Evolutionary conservation across 2,888 invertebrate genomes (phyloP).

Genomic region (Platypus cylindrus): DNA sequence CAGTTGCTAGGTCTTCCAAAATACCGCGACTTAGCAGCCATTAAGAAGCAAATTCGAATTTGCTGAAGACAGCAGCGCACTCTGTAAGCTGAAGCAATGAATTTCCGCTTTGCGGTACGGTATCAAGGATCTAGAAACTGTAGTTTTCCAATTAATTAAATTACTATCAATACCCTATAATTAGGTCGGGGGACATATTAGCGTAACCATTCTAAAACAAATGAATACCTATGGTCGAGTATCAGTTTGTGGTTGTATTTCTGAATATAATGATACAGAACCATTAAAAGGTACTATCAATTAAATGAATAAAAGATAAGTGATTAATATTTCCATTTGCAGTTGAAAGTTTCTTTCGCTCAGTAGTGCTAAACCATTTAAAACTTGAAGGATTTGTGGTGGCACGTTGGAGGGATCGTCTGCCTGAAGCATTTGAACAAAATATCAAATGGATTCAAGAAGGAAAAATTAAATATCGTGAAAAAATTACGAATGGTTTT

Average conservation of each 20-base stretch:
- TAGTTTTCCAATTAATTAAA: conserved; percentile 1
- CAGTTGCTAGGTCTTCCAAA: too few species aligned
- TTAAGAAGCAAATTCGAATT: too few species aligned
- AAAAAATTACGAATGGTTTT: conserved; percentile 51
- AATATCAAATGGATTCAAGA: conserved; percentile 51
- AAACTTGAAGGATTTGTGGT: conserved; percentile 25
- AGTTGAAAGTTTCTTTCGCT: too few species aligned
- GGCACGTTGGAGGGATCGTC: conserved; percentile 33
- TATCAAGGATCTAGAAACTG: too few species aligned
- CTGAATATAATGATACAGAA: conserved; percentile 45
- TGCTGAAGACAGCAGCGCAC: too few species aligned
- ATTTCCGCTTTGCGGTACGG: too few species aligned
- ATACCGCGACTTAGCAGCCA: too few species aligned
- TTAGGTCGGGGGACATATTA: conserved; percentile 49
- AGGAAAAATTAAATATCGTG: conserved; percentile 56
- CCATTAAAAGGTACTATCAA: not conserved
- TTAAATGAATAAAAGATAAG: conserved; percentile 1
- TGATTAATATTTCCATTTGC: conserved; percentile 12
- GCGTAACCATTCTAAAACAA: conserved; percentile 46
- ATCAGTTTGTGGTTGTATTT: conserved; percentile 57
- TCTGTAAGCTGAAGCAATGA: too few species aligned
- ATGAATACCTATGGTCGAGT: conserved; percentile 57
- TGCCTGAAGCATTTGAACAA: conserved; percentile 49
- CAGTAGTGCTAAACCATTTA: conserved; percentile 20
- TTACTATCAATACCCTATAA: not conserved